phyloP scores from a whole-genome alignment of 1,140 invertebrate genomes.

The Oryctes rhinoceros region DNA sequence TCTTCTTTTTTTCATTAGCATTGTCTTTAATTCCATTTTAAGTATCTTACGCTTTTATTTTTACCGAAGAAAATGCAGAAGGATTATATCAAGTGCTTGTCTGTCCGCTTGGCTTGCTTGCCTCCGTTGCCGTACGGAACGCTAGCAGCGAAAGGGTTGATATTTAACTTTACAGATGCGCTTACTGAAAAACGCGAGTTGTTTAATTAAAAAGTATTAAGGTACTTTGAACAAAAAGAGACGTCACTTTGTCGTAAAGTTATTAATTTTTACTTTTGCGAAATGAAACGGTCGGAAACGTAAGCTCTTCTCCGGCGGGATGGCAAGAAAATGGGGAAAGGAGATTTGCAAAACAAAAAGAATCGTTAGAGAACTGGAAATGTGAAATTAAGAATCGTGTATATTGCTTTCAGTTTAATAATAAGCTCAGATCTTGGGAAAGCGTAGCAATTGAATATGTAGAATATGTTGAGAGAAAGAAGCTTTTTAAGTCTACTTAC shows the following conservation, averaged over 20 bases:
- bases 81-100: constrained; percentile 34
- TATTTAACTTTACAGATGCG: constrained; percentile 41
- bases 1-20: constrained; percentile 39
- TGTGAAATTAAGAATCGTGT: too few species aligned
- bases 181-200: constrained; percentile 29
- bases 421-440: too few species aligned
- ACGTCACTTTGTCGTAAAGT: constrained; percentile 29
- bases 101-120: neutral
- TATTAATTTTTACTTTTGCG: constrained; percentile 41
- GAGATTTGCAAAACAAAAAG: constrained; percentile 15
- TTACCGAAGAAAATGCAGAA: constrained; percentile 40
- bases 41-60: constrained; percentile 40
- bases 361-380: neutral
- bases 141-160: constrained; percentile 31
- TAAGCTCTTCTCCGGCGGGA: neutral
- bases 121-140: neutral
- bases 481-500: too few species aligned
- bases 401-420: too few species aligned
- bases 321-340: neutral
- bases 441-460: too few species aligned
- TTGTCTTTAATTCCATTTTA: constrained; percentile 40
- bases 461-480: too few species aligned
- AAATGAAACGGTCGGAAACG: constrained; percentile 12
- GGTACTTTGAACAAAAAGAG: constrained; percentile 36
- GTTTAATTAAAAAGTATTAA: constrained; percentile 42